These are phyloP conservation scores for Conus canariensis DNA, from an alignment of 2,888 invertebrate genomes.

Conservation along the genomic window DNA sequence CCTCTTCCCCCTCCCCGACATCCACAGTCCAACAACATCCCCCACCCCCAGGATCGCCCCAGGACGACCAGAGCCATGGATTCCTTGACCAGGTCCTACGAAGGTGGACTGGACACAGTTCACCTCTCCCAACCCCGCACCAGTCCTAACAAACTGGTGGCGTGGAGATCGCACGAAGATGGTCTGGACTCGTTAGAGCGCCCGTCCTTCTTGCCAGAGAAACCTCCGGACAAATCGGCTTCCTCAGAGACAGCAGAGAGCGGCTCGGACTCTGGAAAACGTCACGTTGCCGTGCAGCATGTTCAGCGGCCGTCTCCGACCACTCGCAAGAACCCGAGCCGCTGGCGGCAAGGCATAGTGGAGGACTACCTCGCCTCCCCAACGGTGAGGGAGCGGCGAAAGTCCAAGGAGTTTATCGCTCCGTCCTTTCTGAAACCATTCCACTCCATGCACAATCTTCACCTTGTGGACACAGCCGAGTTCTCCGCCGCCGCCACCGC, in stretches of 20 bases:
- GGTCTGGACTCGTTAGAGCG: constrained; percentile 3
- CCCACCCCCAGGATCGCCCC: not conserved
- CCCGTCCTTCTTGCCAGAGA: too few relatives aligned
- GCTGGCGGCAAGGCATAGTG: constrained; percentile 34
- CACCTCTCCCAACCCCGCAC: not conserved
- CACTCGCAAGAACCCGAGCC: not conserved
- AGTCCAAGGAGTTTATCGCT: constrained; percentile 45
- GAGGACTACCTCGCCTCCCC: not conserved
- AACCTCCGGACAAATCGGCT: not conserved
- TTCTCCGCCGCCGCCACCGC: not conserved
- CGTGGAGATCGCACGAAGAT: constrained; percentile 27
- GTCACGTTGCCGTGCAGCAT: not conserved
- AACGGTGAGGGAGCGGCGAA: not conserved
- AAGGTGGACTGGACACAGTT: not conserved
- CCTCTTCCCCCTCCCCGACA: not conserved
- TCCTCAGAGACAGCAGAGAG: not conserved
- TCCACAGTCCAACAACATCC: not conserved
- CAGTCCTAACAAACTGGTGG: not conserved
- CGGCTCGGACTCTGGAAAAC: not conserved
- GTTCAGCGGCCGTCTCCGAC: not conserved
- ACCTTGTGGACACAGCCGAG: not conserved
- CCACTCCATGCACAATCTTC: constrained; percentile 38
- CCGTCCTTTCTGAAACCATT: constrained; percentile 50
- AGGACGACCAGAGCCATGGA: not conserved
- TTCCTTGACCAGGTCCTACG: constrained; percentile 15